Conservation (phyloP, 2,888 invertebrate species). For the Apamea sordens region DNA sequence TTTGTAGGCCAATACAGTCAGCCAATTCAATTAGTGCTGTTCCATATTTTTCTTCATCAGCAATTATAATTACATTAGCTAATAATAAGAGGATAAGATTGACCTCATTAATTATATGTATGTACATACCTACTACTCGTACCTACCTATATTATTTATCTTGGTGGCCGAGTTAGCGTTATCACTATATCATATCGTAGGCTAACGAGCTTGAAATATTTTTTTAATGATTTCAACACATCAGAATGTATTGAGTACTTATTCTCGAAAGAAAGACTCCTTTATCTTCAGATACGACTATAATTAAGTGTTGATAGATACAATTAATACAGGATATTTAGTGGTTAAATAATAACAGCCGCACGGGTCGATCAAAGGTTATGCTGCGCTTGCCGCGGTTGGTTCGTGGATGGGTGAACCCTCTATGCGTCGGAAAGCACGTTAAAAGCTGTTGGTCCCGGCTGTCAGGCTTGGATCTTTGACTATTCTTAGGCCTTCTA, state of each 20-base stretch:
- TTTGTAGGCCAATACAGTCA: no score
- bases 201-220: constrained; percentile 21
- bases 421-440: background rate
- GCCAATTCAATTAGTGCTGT: background rate
- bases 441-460: background rate
- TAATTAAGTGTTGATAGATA: background rate
- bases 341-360: background rate
- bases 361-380: background rate
- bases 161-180: constrained; percentile 38
- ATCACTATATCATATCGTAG: constrained; percentile 40
- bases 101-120: constrained; percentile 17
- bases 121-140: background rate
- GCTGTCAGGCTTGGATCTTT: background rate
- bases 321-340: background rate
- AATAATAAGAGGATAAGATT: constrained; percentile 24
- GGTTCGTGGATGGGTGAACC: background rate
- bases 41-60: background rate
- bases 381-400: background rate
- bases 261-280: background rate
- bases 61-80: constrained; percentile 35
- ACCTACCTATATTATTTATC: constrained; percentile 45
- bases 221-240: constrained; percentile 11
- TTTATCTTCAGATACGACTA: background rate
- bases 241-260: background rate
- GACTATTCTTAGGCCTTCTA: background rate